phyloP scores from a whole-genome alignment of 2,888 invertebrate genomes.

The Chrysodeixis includens region DNA sequence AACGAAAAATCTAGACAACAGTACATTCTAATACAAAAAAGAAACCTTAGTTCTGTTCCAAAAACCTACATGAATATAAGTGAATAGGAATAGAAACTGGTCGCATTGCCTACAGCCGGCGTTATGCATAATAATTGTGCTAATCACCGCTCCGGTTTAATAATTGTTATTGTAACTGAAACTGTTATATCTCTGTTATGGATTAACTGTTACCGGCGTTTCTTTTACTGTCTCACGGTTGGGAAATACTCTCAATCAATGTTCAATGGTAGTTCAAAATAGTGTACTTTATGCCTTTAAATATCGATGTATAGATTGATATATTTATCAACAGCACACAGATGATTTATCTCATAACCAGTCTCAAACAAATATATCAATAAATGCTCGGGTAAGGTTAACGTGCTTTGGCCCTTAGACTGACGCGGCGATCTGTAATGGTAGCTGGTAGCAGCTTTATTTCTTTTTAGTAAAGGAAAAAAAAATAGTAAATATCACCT shows the following conservation, averaged over 20 bases:
- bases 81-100: constrained; percentile 39
- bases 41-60: constrained; percentile 28
- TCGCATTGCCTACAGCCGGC: constrained; percentile 22
- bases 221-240: neutral
- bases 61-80: constrained; percentile 57
- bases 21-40: neutral
- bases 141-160: constrained; percentile 48
- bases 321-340: no score
- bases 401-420: no score
- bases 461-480: no score
- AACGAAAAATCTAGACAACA: neutral
- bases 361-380: no score
- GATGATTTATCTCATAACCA: no score
- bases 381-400: no score
- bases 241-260: neutral
- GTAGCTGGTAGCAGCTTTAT: no score
- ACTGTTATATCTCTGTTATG: neutral
- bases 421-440: no score
- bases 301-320: no score
- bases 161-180: constrained; percentile 36
- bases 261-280: neutral
- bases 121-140: constrained; percentile 36
- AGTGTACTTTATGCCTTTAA: no score
- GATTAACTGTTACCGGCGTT: neutral
- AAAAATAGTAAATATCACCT: no score